Base-by-base conservation (phyloP, 2,113 vertebrate species). In the Eidolon helvum region DNA sequence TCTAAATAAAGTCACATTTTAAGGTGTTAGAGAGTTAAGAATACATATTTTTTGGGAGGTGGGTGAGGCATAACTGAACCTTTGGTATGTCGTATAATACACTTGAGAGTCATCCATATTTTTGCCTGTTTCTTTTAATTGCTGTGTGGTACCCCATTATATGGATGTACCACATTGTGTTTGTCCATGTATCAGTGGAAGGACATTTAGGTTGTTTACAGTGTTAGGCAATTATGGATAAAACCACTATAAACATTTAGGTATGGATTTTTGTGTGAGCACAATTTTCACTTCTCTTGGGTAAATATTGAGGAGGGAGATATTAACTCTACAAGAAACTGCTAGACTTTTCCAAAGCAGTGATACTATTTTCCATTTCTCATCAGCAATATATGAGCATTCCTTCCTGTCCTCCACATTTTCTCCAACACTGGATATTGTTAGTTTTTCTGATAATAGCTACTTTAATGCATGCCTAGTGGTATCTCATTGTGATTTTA, bases 221-320 rank as follows among this genome's bases (percentile, higher is more conserved):
- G 5, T 57, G 38, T 90, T 79, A 89, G 65, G 22, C 57, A 66
- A 68, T 50, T 91, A 85, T 79, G 21, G 66, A 82, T 61, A 82
- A 96, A 91, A 66, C 40, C n/a, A 75, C 57, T 74, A 40, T 82
- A 82, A 65, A 87, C 43, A 82, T 91, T 59, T 91, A 12, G 50
- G 19, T 87, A 15, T 82, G 18, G 74, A 87, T 75, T 68, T 91
- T 91, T 82, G 22, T 68, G 18, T 82, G 40, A 87, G 75, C 82
- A 94, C 40, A 19, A 75, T 86, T 66, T 87, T 91, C 33, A 68
- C 59, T 86, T 79, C n/a, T 72, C 65, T 72, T 82, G n/a, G 82
- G 50, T 82, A 91, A 74, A 68, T 61, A 61, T n/a, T 15, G 0
- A 85, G 79, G 65, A 84, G 19, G 80, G 18, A 14, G 10, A 86